Base-by-base conservation (phyloP, 2,888 invertebrate genomes). In the Melanotus villosus region DNA sequence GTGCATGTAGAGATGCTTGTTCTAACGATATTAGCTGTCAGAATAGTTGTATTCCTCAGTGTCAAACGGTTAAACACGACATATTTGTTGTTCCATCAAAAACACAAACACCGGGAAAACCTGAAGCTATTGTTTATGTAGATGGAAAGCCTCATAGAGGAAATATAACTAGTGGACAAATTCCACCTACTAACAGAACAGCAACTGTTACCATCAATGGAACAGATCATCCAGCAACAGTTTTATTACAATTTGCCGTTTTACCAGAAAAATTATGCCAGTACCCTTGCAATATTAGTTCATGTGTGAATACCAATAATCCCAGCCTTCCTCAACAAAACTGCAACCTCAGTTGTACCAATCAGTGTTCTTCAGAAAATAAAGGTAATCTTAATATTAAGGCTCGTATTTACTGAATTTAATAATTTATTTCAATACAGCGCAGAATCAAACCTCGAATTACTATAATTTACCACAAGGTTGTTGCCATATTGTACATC, bases 401-500 rank as follows among this genome's bases (percentile, higher is more conserved):
- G n/a, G n/a, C n/a, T n/a, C n/a, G n/a, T n/a, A n/a, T n/a, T n/a
- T n/a, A n/a, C n/a, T n/a, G n/a, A n/a, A n/a, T n/a, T n/a, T n/a
- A n/a, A n/a, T n/a, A n/a, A n/a, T n/a, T n/a, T n/a, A n/a, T n/a
- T n/a, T n/a, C n/a, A n/a, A n/a, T n/a, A n/a, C n/a, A n/a, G n/a
- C n/a, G n/a, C n/a, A n/a, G n/a, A n/a, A n/a, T n/a, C n/a, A n/a
- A n/a, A n/a, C 16, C 9, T 12, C n/a, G 18, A 12, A 47, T 23
- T 10, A 47, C 52, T 12, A 63, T 18, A 23, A 67, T 34, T 41
- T 56, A 41, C 43, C 60, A 58, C 47, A 45, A 68, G 64, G 68
- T 16, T 73, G 73, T 43, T 73, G 73, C 43, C 66, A 68, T 14
- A 64, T 73, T 26, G 64, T 73, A 6, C 68, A 73, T 60, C 73